Conservation (phyloP, 2,888 invertebrate species). For the Eugnorisma glareosa region DNA sequence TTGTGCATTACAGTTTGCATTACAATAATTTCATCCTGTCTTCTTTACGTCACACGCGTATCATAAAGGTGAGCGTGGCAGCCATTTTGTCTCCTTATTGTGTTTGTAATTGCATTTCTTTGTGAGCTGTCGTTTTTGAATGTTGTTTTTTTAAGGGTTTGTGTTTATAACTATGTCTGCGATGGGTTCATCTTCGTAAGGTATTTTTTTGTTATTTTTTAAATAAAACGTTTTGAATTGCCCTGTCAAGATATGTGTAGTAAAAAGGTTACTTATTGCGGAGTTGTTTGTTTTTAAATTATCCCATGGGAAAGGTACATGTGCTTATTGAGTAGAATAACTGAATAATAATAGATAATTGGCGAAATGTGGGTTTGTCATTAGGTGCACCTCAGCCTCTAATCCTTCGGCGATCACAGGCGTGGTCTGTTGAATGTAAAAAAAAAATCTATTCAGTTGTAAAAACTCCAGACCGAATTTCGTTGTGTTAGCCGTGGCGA, state of each 20-base stretch:
- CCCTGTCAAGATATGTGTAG: not conserved
- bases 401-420: too few species aligned
- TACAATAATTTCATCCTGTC: slow-evolving; percentile 76
- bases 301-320: not conserved
- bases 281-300: not conserved
- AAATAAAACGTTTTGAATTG: slow-evolving; percentile 18
- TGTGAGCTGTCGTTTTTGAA: slow-evolving; percentile 55
- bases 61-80: slow-evolving; percentile 71
- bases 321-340: not conserved
- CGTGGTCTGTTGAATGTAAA: too few species aligned
- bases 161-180: slow-evolving; percentile 56
- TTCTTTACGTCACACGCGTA: slow-evolving; percentile 73
- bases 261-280: not conserved
- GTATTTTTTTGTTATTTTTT: not conserved
- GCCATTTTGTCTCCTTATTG: slow-evolving; percentile 71
- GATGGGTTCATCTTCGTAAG: slow-evolving; percentile 26
- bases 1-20: slow-evolving; percentile 72
- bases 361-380: not conserved
- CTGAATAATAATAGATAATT: not conserved
- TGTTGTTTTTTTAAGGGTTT: slow-evolving; percentile 38
- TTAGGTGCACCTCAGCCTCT: too few species aligned
- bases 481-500: not conserved
- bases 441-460: too few species aligned
- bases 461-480: not conserved
- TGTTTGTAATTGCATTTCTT: slow-evolving; percentile 75